phyloP scores from a whole-genome alignment of 2,113 vertebrate species.

The Mormyrus lacerda region DNA sequence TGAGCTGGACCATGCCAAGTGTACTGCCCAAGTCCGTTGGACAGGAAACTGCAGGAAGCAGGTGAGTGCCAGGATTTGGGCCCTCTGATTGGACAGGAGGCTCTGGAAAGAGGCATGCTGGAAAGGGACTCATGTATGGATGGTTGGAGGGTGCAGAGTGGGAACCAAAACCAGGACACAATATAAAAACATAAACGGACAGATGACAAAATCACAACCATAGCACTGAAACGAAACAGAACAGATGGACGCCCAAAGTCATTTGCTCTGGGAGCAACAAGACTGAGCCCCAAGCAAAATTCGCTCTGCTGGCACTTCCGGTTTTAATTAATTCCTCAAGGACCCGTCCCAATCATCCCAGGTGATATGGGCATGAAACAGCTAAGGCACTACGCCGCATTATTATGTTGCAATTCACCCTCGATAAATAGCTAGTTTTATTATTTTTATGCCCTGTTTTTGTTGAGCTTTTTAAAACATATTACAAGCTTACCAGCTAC shows the following conservation, averaged over 20 bases:
- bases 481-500: neutral
- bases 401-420: neutral
- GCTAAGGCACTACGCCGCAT: neutral
- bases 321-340: slow-evolving; percentile 1
- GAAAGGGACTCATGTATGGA: neutral
- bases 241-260: neutral
- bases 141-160: neutral
- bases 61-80: neutral
- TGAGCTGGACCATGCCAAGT: neutral
- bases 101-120: neutral
- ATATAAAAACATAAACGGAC: neutral
- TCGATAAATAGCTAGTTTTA: neutral
- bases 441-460: neutral
- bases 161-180: neutral
- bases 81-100: neutral
- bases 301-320: neutral
- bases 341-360: neutral
- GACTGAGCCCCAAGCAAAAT: neutral
- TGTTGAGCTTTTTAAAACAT: neutral
- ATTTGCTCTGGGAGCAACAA: neutral
- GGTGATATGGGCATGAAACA: neutral
- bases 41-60: neutral
- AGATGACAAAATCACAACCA: neutral
- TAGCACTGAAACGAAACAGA: neutral
- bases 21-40: neutral